phyloP scores from a whole-genome alignment of 2,113 vertebrate genomes.

The Ciconia maguari region DNA sequence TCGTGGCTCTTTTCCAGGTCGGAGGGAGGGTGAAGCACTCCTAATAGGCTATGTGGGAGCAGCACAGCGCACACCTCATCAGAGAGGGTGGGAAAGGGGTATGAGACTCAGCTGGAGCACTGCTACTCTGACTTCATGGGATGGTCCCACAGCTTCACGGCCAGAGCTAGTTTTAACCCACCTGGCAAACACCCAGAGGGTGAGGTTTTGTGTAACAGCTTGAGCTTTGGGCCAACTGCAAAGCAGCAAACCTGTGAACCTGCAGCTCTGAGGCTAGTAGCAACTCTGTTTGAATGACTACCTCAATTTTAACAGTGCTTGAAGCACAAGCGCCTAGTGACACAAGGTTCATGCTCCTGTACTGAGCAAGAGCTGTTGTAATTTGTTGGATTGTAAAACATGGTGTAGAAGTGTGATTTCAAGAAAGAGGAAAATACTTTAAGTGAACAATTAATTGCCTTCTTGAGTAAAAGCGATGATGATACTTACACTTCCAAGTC shows the following conservation, averaged over 20 bases:
- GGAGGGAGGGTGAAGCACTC: neutral
- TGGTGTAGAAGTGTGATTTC: neutral
- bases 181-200: neutral
- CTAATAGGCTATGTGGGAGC: neutral
- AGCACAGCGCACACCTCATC: fast-evolving
- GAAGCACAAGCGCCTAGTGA: neutral
- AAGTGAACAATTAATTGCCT: neutral
- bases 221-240: neutral
- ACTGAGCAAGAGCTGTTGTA: neutral
- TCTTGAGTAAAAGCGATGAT: neutral
- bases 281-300: neutral
- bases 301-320: neutral
- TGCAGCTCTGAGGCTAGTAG: neutral
- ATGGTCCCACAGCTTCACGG: neutral
- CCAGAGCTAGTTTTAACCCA: neutral
- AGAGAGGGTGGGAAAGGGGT: neutral
- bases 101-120: neutral
- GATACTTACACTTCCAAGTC: neutral
- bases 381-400: neutral
- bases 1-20: neutral
- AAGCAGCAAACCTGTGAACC: neutral
- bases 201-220: neutral
- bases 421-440: neutral
- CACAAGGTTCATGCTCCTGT: neutral
- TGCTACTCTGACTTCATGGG: neutral